Base-by-base conservation (phyloP, 2,113 vertebrate genomes). In the Pseudorhombus dupliciocellatus region DNA sequence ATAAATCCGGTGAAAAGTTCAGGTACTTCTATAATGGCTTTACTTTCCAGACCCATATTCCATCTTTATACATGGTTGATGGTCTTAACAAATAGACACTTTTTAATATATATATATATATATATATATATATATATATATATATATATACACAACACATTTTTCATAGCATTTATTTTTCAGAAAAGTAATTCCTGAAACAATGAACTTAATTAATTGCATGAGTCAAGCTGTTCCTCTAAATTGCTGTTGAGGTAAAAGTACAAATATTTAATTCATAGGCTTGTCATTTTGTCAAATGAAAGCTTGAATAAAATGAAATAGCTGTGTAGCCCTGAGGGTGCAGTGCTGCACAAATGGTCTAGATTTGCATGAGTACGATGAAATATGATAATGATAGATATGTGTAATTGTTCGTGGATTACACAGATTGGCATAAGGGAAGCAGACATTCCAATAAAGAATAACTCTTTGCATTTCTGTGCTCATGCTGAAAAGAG, bases 381-480 rank as follows among this genome's bases (percentile, higher is more conserved):
- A 73, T 59, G 57, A 67, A 75, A 70, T 48, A 64, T 77, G 46
- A 79, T 51, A 65, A 64, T 48, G 54, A 48, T 46, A 75, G 68
- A 73, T 57, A 26, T 63, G 34, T 66, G 15, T 67, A 54, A 77
- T 79, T 79, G 42, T 52, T 68, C 37, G 42, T 53, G 12, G 64
- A 42, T 79, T 26, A 71, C 66, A 60, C 58, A 74, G 62, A 76
- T 24, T 40, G 56, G 30, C 50, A 44, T n/a, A 57, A 50, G 42
- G 0, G 8, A 52, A 75, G 52, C 25, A 53, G 51, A 44, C 57
- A 15, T 15, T 25, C 11, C 22, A 14, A 59, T 73, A 16, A 60
- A 74, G 64, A 55, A 64, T 80, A 70, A 64, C 24, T 77, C 28
- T 51, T 31, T 0, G 4, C 30, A 44, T 5, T 28, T 21, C 37